These are phyloP conservation scores for Drosophila limbata DNA, from an alignment of 2,888 invertebrate genomes.

Conservation along the genomic window DNA sequence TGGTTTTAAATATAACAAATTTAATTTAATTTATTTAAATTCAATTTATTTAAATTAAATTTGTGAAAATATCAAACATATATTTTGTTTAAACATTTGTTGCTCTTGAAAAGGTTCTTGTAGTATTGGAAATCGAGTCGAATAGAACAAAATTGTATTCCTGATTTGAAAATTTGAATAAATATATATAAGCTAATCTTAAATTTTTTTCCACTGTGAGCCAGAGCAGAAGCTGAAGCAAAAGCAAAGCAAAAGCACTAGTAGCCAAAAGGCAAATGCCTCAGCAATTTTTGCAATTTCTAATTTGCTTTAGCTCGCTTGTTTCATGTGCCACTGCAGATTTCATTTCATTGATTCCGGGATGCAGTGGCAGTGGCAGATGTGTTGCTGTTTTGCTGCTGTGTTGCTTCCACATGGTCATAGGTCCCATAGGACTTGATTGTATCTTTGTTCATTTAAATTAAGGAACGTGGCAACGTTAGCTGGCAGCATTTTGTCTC, in stretches of 20 bases:
- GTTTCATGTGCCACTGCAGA: constrained; percentile 51
- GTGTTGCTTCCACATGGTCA: background rate
- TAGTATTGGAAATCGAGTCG: background rate
- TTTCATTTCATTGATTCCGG: constrained; percentile 48
- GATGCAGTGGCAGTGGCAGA: constrained; percentile 10
- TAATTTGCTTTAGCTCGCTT: constrained; percentile 58
- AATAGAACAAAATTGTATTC: background rate
- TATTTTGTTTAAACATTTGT: no score
- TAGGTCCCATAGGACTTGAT: constrained; percentile 5
- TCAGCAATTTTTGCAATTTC: constrained; percentile 51
- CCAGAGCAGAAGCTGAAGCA: constrained; percentile 1
- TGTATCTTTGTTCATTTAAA: constrained; percentile 4
- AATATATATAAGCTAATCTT: no score
- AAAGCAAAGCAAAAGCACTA: constrained; percentile 13
- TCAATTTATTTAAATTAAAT: no score
- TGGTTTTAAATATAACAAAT: no score
- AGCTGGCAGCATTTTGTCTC: constrained; percentile 20
- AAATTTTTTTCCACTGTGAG: no score
- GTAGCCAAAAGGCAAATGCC: constrained; percentile 34
- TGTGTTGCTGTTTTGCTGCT: constrained; percentile 1
- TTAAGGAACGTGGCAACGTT: constrained; percentile 10
- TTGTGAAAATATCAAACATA: no score
- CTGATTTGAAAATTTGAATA: no score
- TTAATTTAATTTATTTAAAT: no score
- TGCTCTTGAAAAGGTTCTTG: no score